Evolutionary conservation across 2,113 vertebrate species (phyloP).

Genomic region (Dasyprocta punctata): DNA sequence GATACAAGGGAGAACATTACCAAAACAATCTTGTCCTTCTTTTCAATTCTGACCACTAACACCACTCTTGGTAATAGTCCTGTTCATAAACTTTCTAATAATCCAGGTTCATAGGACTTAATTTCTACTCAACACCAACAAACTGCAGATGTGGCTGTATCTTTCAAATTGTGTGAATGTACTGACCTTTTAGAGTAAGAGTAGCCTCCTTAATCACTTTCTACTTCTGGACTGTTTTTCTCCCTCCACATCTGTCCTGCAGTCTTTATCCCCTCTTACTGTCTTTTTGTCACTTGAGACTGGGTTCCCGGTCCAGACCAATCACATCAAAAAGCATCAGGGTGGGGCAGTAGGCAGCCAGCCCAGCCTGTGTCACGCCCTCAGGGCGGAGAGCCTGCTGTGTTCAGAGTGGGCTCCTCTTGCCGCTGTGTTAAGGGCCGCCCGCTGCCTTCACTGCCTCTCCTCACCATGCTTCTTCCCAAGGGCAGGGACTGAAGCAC

Average conservation of each 20-base stretch:
- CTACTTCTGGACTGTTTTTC: neutral
- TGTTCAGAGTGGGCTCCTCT: neutral
- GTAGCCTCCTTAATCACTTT: neutral
- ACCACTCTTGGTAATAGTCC: neutral
- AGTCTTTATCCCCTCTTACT: neutral
- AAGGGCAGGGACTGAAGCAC: neutral
- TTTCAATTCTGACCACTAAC: neutral
- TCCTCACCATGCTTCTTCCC: neutral
- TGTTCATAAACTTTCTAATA: neutral
- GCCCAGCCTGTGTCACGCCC: neutral
- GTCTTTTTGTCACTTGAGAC: neutral
- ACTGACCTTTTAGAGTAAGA: neutral
- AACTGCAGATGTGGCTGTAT: rapidly evolving
- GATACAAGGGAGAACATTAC: neutral
- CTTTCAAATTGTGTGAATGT: neutral
- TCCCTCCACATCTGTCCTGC: neutral
- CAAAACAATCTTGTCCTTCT: neutral
- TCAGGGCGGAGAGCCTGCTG: neutral
- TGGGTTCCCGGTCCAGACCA: neutral
- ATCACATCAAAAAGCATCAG: too few relatives aligned
- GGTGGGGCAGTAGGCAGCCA: neutral
- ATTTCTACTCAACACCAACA: rapidly evolving
- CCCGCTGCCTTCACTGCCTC: too few relatives aligned
- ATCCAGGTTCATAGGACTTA: neutral
- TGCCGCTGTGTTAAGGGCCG: too few relatives aligned